A percentile compares a stretch with the other conserved stretches of the same genome.
phyloP scores from a whole-genome alignment of 2,888 invertebrate genomes.

The Gandaritis pyraliata region DNA sequence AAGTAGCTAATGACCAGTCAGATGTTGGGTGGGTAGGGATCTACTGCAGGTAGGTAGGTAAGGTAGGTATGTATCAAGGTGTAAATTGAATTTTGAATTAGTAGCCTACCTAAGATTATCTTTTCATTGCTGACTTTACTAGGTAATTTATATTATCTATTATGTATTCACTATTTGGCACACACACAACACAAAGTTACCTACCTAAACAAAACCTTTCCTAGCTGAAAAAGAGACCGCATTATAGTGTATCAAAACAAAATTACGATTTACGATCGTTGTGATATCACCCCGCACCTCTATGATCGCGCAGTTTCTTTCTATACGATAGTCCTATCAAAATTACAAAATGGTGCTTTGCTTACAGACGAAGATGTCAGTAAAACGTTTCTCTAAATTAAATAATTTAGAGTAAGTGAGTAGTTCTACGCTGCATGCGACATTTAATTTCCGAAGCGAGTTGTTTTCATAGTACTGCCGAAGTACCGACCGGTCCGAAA shows the following conservation, averaged over 20 bases:
- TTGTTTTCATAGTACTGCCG: constrained; percentile 45
- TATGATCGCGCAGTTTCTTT: constrained; percentile 41
- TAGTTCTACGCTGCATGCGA: constrained; percentile 58
- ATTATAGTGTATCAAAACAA: constrained; percentile 24
- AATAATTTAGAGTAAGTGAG: constrained; percentile 53
- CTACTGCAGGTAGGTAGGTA: too few species aligned
- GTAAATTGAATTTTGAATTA: too few species aligned
- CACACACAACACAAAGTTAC: constrained; percentile 3
- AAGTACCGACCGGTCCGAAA: constrained; percentile 74
- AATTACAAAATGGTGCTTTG: constrained; percentile 14
- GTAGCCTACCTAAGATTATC: too few species aligned
- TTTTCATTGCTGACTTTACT: too few species aligned
- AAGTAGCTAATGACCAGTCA: too few species aligned
- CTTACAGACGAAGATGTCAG: constrained; percentile 30
- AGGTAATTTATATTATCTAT: too few species aligned
- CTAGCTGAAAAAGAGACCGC: constrained; percentile 23
- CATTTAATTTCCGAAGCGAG: constrained; percentile 74
- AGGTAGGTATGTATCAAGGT: background rate
- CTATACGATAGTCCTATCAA: constrained; percentile 29
- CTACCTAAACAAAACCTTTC: background rate
- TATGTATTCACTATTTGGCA: too few species aligned
- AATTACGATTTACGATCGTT: constrained; percentile 26
- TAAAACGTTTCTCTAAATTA: constrained; percentile 22
- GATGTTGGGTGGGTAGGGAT: too few species aligned
- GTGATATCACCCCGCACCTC: constrained; percentile 34